Conservation (phyloP, 53 echinoderm and acorn worm species). For the Astropecten irregularis region DNA sequence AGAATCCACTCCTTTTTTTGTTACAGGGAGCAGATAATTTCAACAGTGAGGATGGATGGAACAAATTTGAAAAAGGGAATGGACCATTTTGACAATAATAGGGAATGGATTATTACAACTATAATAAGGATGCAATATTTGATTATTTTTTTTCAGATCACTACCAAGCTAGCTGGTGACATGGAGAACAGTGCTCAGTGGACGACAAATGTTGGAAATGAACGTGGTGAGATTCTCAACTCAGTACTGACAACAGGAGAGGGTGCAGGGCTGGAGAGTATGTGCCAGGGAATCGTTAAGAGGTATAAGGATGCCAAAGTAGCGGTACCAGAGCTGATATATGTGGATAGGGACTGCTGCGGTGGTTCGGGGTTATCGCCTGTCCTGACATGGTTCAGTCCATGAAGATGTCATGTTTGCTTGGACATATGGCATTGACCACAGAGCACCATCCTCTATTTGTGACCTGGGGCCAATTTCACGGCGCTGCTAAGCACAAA, state of each 20-base stretch:
- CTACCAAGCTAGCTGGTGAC: constrained; percentile 55
- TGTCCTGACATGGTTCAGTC: constrained; percentile 12
- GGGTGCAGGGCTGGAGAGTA: background rate
- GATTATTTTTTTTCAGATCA: constrained; percentile 40
- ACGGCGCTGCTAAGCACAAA: too few relatives aligned
- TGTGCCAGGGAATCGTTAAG: constrained; percentile 61
- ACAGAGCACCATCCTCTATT: constrained; percentile 66
- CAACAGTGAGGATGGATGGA: too few relatives aligned
- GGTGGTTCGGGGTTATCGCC: constrained; percentile 25
- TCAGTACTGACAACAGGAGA: background rate
- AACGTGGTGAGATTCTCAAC: constrained; percentile 31
- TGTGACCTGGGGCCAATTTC: too few relatives aligned
- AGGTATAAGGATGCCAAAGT: constrained; percentile 49
- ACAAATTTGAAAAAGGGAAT: too few relatives aligned
- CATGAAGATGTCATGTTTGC: constrained; percentile 1
- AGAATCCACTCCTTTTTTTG: too few relatives aligned
- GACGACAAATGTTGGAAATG: constrained; percentile 81
- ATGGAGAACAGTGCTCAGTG: constrained; percentile 46
- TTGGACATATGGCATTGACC: constrained; percentile 41
- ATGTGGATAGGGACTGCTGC: constrained; percentile 51
- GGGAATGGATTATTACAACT: too few relatives aligned
- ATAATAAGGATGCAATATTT: too few relatives aligned
- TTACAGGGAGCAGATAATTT: too few relatives aligned
- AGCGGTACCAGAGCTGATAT: constrained; percentile 41
- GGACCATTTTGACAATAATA: too few relatives aligned